A percentile compares a stretch with the other conserved stretches of the same genome.
These are phyloP conservation scores for Lucilia sericata DNA, from an alignment of 1,140 invertebrate genomes.

Conservation along the genomic window DNA sequence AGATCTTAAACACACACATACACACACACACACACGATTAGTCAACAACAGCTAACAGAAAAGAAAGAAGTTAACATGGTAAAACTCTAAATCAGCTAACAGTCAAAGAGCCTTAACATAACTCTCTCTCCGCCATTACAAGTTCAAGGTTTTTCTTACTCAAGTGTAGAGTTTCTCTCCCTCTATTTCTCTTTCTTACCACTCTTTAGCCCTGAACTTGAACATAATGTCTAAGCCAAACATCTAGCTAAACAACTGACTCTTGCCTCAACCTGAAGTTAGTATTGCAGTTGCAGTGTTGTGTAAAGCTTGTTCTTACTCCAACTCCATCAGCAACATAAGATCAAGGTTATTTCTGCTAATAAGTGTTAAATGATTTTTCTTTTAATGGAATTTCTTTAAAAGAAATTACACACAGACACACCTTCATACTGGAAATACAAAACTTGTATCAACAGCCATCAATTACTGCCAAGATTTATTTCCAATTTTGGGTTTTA, in stretches of 20 bases:
- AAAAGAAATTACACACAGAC: not conserved
- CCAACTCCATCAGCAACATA: not conserved
- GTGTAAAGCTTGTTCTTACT: not conserved
- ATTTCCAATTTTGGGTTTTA: not conserved
- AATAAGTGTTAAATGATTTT: too few species aligned
- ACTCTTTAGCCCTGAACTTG: constrained; percentile 36
- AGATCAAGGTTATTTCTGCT: not conserved
- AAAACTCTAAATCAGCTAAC: not conserved
- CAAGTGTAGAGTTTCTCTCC: not conserved
- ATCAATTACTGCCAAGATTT: constrained; percentile 32
- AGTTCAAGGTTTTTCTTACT: constrained; percentile 32
- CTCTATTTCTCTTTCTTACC: not conserved
- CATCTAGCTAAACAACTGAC: not conserved
- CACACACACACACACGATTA: too few species aligned
- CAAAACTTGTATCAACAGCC: not conserved
- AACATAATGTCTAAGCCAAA: not conserved
- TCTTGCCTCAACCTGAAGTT: not conserved
- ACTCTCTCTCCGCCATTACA: not conserved
- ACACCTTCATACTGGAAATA: not conserved
- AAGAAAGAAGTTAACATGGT: constrained; percentile 32
- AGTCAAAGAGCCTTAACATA: not conserved
- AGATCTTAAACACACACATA: not conserved
- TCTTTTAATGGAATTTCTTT: not conserved
- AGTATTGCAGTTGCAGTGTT: constrained; percentile 4
- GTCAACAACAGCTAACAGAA: not conserved